Evolutionary conservation across 2,888 invertebrate species (phyloP).

Genomic region (Raillietiella orientalis): DNA sequence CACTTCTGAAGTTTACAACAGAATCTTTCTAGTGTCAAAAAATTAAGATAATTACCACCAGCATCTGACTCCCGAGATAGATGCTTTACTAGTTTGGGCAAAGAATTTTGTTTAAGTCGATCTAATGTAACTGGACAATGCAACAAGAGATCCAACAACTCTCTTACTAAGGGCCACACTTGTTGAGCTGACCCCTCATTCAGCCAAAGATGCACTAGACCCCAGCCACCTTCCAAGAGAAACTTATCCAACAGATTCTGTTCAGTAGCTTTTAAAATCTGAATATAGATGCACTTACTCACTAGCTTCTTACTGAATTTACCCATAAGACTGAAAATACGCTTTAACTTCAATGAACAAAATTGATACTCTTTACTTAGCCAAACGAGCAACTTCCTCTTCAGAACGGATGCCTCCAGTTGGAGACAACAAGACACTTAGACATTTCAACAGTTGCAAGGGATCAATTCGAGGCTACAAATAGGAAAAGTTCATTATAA

Average conservation of each 20-base stretch:
- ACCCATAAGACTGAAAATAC: constrained; percentile 50
- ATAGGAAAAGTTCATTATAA: constrained; percentile 4
- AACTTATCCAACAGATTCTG: constrained; percentile 42
- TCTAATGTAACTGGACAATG: constrained; percentile 68
- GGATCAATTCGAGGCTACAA: constrained; percentile 71
- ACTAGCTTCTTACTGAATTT: constrained; percentile 82
- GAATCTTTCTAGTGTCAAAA: constrained; percentile 5
- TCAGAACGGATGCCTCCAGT: constrained; percentile 61
- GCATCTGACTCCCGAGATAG: constrained; percentile 42
- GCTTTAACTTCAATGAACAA: constrained; percentile 2
- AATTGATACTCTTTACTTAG: constrained; percentile 23
- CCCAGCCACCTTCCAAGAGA: constrained; percentile 52
- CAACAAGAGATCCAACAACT: constrained; percentile 48
- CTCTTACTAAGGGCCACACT: constrained; percentile 58
- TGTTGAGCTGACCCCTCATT: constrained; percentile 47
- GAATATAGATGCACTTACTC: constrained; percentile 75
- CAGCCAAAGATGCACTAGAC: constrained; percentile 59
- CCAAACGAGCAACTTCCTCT: constrained; percentile 56
- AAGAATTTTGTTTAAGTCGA: constrained; percentile 57
- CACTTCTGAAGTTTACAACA: constrained; percentile 24
- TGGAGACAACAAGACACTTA: constrained; percentile 41
- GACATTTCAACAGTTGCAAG: constrained; percentile 50
- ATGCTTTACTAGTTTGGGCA: constrained; percentile 65
- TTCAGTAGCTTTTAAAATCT: constrained; percentile 59
- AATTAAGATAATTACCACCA: constrained; percentile 25